Base-by-base conservation (phyloP, 2,113 vertebrate genomes). In the Pelecanoides urinatrix region DNA sequence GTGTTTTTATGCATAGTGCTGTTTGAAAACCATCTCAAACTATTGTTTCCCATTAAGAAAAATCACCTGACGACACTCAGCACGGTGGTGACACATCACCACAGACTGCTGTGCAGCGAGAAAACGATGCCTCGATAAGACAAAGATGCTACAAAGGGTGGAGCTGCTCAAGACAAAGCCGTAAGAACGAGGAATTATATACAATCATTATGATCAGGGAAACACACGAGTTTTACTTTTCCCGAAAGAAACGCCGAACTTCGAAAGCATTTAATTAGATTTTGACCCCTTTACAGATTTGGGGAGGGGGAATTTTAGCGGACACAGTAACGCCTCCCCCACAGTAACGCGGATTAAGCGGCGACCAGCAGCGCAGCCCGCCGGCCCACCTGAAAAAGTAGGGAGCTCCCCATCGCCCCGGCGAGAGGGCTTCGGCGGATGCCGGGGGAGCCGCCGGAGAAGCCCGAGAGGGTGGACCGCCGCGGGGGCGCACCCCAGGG, bases 121-220 rank as follows among this genome's bases (percentile, higher is more conserved):
- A 45, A 44, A 68, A 38, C 8, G 17, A 68, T 1, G 81, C 42
- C 70, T 83, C 13, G 13, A 5, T 23, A 34, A 87, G 27, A 95
- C 92, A 96, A 92, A 91, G 89, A 79, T 66, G 45, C 44, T 49
- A 67, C 14, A 5, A 56, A 77, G 92, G 94, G 92, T 12, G 94
- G 95, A 95, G 88, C 81, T 56, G 53, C 61, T 75, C 56, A 16
- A n/a, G 50, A 97, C 93, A 95, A 91, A 96, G 90, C 49, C 90
- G 2, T 13, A 53, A 44, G 8, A 32, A 74, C 40, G 5, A 53
- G 6, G 1, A 62, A 32, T 20, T n/a, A 53, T 52, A 81, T 9
- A 21, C 8, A 25, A 34, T 2, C 27, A 7, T 6, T 0, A 36
- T 6, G 8, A 77, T 7, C 5, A 3, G 22, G 34, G 4, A 68